Evolutionary conservation across 2,797 vertebrate species (phyloP), one percentile per base, ranked within the genome.

Genomic region (Ptychobarbus kaznakovi): DNA sequence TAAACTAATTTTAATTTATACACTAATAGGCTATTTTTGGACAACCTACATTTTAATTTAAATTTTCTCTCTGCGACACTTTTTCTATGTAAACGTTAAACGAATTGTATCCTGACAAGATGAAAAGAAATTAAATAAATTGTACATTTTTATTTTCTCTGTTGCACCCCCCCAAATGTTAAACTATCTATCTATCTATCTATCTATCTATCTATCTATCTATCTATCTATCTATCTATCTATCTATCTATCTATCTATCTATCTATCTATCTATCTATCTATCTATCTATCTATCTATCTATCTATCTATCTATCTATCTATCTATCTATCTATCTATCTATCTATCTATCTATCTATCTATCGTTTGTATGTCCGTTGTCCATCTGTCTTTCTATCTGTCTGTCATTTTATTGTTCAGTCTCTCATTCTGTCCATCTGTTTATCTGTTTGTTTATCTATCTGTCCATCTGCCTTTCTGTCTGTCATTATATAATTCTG

Each of bases 241-340:
- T 13, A 0, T 63, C 58, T 25, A 3, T 61, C 20, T 1, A 1
- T n/a, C 7, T 10, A 4, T 25, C 11, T 25, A 4, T 25, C 10
- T 13, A 0, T 25, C n/a, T 0, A 1, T 61, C 58, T 13, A 2
- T 5, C 4, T 61, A n/a, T 61, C 0, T 61, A 12, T 61, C 0
- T 61, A 5, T 25, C 10, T 61, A 10, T 58, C 6, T 58, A 3
- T 58, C 22, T 58, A 10, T 1, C 22, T 3, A 3, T 58, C 9
- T n/a, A 1, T 58, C 3, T 58, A 3, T 58, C 56, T 58, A 2
- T n/a, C 3, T 11, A 4, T 58, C 1, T n/a, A 1, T n/a, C 3
- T 9, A 10, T 35, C 3, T 22, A 16, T 66, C 9, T 35, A 0
- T 32, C 13, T 4, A 4, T 40, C 7, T 22, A 1, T 56, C 7